Percentiles rank a stretch among this genome's conserved stretches.
Evolutionary conservation across 2,888 invertebrate genomes (phyloP).

Genomic region (Dyspetes luteomarginatus): DNA sequence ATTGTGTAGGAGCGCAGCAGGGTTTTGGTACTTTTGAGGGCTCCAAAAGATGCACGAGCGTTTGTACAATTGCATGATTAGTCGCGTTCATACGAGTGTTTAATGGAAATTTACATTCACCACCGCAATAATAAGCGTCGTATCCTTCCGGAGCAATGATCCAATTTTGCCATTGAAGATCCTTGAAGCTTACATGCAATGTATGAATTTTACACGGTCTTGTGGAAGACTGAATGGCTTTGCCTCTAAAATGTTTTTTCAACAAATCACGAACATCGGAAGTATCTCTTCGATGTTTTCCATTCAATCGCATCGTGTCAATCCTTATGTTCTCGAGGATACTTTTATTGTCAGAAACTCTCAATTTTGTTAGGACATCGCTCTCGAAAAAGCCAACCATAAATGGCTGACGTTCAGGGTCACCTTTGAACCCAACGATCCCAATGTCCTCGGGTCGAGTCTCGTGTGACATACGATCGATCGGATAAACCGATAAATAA

Average conservation of each 20-base stretch:
- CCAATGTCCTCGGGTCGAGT: constrained; percentile 93
- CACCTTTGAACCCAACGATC: constrained; percentile 89
- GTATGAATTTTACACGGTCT: constrained; percentile 93
- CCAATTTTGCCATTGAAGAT: constrained; percentile 95
- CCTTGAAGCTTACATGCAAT: constrained; percentile 94
- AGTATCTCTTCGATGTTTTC: constrained; percentile 71
- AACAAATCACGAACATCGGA: constrained; percentile 12
- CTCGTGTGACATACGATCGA: constrained; percentile 88
- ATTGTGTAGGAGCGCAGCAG: constrained; percentile 94
- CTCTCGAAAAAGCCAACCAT: constrained; percentile 93
- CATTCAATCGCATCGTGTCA: constrained; percentile 84
- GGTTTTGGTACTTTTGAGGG: constrained; percentile 92
- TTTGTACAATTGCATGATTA: constrained; percentile 96
- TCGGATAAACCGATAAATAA: constrained; percentile 89
- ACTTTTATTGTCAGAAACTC: constrained; percentile 78
- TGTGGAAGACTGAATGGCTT: constrained; percentile 74
- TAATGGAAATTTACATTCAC: constrained; percentile 95
- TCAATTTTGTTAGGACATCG: constrained; percentile 11
- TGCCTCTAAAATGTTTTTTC: constrained; percentile 78
- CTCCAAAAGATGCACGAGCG: constrained; percentile 91
- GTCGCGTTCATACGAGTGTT: constrained; percentile 96
- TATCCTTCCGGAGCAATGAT: constrained; percentile 97
- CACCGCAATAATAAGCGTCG: constrained; percentile 94
- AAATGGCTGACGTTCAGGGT: constrained; percentile 93
- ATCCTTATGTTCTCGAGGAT: constrained; percentile 83